phyloP scores from a whole-genome alignment of 1,140 invertebrate species.

The Agrypnia vestita region DNA sequence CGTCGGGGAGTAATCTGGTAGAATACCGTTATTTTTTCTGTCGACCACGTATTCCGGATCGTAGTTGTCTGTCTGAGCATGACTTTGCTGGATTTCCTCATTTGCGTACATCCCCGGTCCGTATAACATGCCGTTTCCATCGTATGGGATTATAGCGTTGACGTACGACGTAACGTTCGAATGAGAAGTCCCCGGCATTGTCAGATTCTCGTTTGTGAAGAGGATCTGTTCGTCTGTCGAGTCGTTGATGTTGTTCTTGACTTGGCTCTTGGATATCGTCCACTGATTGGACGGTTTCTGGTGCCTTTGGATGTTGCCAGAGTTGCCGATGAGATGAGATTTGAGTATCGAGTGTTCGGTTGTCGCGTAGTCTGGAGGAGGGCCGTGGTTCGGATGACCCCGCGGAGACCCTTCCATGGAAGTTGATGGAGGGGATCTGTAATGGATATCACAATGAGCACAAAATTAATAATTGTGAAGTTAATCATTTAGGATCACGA shows the following conservation, averaged over 20 bases:
- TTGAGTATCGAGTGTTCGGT: slow-evolving; percentile 70
- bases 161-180: slow-evolving; percentile 32
- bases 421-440: slow-evolving; percentile 47
- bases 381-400: slow-evolving; percentile 37
- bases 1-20: slow-evolving; percentile 57
- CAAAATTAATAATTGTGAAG: too few relatives aligned
- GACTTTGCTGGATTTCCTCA: slow-evolving; percentile 13
- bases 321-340: slow-evolving; percentile 67
- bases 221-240: slow-evolving; percentile 70
- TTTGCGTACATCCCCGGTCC: slow-evolving; percentile 56
- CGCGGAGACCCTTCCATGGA: slow-evolving; percentile 27
- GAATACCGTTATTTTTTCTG: slow-evolving; percentile 39
- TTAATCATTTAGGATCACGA: too few relatives aligned
- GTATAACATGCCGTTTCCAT: slow-evolving; percentile 52
- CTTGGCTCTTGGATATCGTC: slow-evolving; percentile 68
- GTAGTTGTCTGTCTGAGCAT: slow-evolving; percentile 43
- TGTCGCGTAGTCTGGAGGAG: slow-evolving; percentile 56
- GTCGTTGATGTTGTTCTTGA: slow-evolving; percentile 67
- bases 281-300: slow-evolving; percentile 68
- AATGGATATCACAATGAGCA: neutral
- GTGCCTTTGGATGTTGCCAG: slow-evolving; percentile 57
- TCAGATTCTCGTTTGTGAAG: slow-evolving; percentile 70
- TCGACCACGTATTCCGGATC: slow-evolving; percentile 55
- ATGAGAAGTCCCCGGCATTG: slow-evolving; percentile 50
- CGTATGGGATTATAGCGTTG: slow-evolving; percentile 34